A percentile compares a stretch with the other conserved stretches of the same genome.
phyloP scores from a whole-genome alignment of 2,888 invertebrate species.

The Drosophila rubida region DNA sequence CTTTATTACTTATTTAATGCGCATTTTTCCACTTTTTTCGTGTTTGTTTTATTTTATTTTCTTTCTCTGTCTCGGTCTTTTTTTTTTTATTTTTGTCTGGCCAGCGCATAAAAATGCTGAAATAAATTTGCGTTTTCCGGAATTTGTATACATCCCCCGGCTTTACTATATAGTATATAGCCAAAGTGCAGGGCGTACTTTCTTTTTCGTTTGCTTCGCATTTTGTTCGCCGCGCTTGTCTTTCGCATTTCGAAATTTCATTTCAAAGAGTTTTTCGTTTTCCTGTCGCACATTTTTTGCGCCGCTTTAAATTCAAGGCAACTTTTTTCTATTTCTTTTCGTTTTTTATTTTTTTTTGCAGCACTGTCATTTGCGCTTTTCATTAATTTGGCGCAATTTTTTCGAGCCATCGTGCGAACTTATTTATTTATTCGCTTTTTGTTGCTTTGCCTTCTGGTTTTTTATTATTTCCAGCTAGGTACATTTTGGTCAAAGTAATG shows the following conservation, averaged over 20 bases:
- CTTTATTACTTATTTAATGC: slow-evolving; percentile 80
- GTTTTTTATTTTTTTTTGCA: slow-evolving; percentile 33
- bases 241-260: slow-evolving; percentile 69
- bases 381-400: slow-evolving; percentile 67
- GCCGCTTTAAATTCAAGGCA: slow-evolving; percentile 56
- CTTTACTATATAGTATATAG: slow-evolving; percentile 4
- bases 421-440: slow-evolving; percentile 55
- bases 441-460: slow-evolving; percentile 12
- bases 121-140: slow-evolving; percentile 77
- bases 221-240: slow-evolving; percentile 50
- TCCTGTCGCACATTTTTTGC: slow-evolving; percentile 60
- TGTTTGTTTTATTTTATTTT: slow-evolving; percentile 16
- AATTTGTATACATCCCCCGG: slow-evolving; percentile 44
- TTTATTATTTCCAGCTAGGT: slow-evolving; percentile 63
- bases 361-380: slow-evolving; percentile 72
- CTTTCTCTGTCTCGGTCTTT: too few species aligned
- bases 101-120: slow-evolving; percentile 46
- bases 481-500: slow-evolving; percentile 73
- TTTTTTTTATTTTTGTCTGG: slow-evolving; percentile 13
- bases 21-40: slow-evolving; percentile 7
- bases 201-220: slow-evolving; percentile 48
- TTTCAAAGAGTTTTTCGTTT: slow-evolving; percentile 66
- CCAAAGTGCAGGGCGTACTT: slow-evolving; percentile 54
- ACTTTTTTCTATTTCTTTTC: slow-evolving; percentile 52
- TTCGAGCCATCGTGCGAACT: slow-evolving; percentile 65